Evolutionary conservation across 2,797 vertebrate species (phyloP).

Genomic region (Rhinogobio ventralis): DNA sequence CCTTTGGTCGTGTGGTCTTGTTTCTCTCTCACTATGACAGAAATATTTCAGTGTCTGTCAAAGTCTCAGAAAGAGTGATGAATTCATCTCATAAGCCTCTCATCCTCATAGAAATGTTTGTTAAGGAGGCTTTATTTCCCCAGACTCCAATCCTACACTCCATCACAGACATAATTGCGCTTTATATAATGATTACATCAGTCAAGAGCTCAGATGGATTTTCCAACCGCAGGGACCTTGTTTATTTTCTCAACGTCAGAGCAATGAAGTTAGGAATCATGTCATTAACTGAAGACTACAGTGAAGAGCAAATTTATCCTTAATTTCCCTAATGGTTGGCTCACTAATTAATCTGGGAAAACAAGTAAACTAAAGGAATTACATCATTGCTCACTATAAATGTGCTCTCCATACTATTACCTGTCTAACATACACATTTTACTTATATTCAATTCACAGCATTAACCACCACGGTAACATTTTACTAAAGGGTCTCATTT

Average conservation of each 20-base stretch:
- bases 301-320: conserved; percentile 37
- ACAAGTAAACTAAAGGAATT: conserved; percentile 45
- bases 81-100: conserved; percentile 45
- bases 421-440: background rate
- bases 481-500: no score
- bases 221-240: conserved; percentile 37
- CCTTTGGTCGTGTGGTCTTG: conserved; percentile 1
- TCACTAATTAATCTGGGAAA: conserved; percentile 44
- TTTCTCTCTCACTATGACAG: background rate
- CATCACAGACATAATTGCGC: conserved; percentile 41
- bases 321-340: conserved; percentile 42
- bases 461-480: background rate
- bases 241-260: conserved; percentile 37
- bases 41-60: conserved; percentile 21
- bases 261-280: conserved; percentile 45
- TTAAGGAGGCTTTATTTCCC: conserved; percentile 47
- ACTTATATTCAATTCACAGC: background rate
- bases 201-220: conserved; percentile 45
- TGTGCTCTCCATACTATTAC: background rate
- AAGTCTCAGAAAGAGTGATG: conserved; percentile 21
- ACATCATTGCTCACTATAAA: conserved; percentile 22
- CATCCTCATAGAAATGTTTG: conserved; percentile 44
- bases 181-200: conserved; percentile 52
- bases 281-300: conserved; percentile 42
- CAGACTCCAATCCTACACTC: conserved; percentile 40